Percentiles rank a stretch among this genome's conserved stretches.
Evolutionary conservation across 2,797 vertebrate genomes (phyloP).

Genomic region (Clarias platycephalus): DNA sequence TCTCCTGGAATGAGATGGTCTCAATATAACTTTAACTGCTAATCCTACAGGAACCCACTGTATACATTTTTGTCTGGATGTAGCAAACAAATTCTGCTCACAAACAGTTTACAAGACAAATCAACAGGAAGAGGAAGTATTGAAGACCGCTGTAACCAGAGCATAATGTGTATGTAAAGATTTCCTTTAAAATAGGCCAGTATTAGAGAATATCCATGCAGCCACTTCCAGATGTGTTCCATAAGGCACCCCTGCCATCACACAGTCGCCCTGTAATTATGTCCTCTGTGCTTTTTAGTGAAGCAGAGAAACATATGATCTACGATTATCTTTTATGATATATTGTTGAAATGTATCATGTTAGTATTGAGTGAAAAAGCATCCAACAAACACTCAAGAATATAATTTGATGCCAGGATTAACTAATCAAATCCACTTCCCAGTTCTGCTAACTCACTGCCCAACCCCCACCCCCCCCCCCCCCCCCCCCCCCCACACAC

Average conservation of each 20-base stretch:
- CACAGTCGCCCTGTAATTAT: background rate
- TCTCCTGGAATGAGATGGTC: constrained; percentile 13
- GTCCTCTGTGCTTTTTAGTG: background rate
- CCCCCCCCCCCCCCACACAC: too few relatives aligned
- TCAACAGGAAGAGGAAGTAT: constrained; percentile 50
- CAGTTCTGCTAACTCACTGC: background rate
- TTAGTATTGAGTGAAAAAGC: background rate
- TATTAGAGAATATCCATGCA: constrained; percentile 1
- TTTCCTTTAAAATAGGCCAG: constrained; percentile 22
- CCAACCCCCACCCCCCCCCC: too few relatives aligned
- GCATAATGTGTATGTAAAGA: constrained; percentile 24
- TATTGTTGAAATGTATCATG: background rate
- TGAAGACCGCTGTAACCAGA: constrained; percentile 32
- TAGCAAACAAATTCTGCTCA: constrained; percentile 53
- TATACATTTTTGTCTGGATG: constrained; percentile 51
- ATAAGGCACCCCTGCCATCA: constrained; percentile 5
- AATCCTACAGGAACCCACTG: constrained; percentile 55
- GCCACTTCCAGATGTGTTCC: constrained; percentile 22
- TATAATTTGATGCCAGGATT: constrained; percentile 5
- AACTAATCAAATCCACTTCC: background rate
- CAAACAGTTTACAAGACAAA: constrained; percentile 52
- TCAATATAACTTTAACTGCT: constrained; percentile 19
- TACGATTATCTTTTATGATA: background rate
- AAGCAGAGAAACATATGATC: too few relatives aligned
- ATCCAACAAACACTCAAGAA: background rate